Evolutionary conservation across 2,797 vertebrate genomes (phyloP).

Genomic region (Sebastes taczanowskii): DNA sequence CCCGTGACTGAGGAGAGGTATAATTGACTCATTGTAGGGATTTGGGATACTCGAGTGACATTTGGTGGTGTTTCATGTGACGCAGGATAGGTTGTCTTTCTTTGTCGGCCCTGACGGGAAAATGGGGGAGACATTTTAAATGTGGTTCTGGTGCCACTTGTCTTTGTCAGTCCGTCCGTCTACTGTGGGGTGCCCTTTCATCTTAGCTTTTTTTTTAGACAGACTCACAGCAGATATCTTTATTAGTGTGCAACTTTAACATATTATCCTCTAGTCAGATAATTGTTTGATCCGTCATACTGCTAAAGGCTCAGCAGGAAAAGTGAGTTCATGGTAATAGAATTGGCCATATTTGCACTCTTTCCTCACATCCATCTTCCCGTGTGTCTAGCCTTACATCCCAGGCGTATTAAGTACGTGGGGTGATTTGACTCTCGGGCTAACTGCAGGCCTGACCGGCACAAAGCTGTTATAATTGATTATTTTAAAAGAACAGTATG

Average conservation of each 20-base stretch:
- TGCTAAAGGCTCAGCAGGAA: neutral
- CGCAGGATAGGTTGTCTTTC: conserved; percentile 35
- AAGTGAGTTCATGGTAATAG: conserved; percentile 1
- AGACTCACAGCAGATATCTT: conserved; percentile 33
- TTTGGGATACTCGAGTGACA: conserved; percentile 51
- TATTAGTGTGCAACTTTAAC: conserved; percentile 5
- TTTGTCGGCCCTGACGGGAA: conserved; percentile 41
- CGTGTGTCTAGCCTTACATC: neutral
- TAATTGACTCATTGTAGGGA: conserved; percentile 73
- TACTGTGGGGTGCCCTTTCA: conserved; percentile 27
- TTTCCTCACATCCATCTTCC: conserved; percentile 6
- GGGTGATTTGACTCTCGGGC: neutral
- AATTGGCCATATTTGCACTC: neutral
- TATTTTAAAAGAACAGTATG: neutral
- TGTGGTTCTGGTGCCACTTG: conserved; percentile 42
- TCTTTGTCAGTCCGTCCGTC: conserved; percentile 37
- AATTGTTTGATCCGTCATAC: conserved; percentile 8
- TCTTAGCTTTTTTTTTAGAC: conserved; percentile 20
- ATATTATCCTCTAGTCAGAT: conserved; percentile 5
- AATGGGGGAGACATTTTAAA: conserved; percentile 31
- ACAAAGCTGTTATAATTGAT: neutral
- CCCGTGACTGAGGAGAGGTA: conserved; percentile 60
- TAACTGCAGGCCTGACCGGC: neutral
- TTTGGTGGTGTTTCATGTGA: conserved; percentile 54
- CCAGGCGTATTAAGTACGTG: neutral